Evolutionary conservation across 2,113 vertebrate genomes (phyloP).

Genomic region (Aleadryas rufinucha): DNA sequence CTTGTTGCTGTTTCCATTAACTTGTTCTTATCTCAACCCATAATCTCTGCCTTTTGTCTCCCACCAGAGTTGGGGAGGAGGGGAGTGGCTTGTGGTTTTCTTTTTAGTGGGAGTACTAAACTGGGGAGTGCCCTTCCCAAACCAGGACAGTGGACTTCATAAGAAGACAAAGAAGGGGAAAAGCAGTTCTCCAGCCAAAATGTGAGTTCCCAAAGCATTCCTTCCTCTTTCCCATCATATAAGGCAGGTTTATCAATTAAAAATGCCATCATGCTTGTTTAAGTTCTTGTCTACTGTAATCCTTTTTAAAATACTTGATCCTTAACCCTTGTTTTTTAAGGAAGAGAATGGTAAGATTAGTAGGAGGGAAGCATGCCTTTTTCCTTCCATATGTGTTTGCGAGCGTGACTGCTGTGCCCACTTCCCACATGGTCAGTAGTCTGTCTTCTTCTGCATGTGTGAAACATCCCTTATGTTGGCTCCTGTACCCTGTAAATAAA

Average conservation of each 20-base stretch:
- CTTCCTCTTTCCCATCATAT: neutral
- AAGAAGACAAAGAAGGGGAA: neutral
- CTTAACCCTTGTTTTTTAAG: neutral
- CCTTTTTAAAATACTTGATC: neutral
- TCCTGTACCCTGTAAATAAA: conserved; percentile 31
- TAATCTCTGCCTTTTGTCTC: neutral
- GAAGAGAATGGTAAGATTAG: neutral
- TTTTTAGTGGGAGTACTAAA: neutral
- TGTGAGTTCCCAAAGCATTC: neutral
- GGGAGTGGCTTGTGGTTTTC: neutral
- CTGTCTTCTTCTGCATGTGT: conserved; percentile 39
- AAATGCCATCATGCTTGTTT: neutral
- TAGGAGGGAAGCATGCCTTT: conserved; percentile 22
- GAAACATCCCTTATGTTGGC: conserved; percentile 38
- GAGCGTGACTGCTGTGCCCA: conserved; percentile 40
- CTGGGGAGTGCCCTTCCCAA: neutral
- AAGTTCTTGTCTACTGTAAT: neutral
- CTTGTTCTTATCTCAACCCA: neutral
- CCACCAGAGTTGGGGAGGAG: neutral
- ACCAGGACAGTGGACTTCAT: neutral
- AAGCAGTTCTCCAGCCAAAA: neutral
- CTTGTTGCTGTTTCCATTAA: neutral
- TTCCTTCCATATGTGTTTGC: neutral
- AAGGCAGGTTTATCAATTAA: neutral
- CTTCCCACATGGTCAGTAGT: conserved; percentile 57